Evolutionary conservation across 2,797 vertebrate species (phyloP).

Genomic region (Okamejei kenojei): DNA sequence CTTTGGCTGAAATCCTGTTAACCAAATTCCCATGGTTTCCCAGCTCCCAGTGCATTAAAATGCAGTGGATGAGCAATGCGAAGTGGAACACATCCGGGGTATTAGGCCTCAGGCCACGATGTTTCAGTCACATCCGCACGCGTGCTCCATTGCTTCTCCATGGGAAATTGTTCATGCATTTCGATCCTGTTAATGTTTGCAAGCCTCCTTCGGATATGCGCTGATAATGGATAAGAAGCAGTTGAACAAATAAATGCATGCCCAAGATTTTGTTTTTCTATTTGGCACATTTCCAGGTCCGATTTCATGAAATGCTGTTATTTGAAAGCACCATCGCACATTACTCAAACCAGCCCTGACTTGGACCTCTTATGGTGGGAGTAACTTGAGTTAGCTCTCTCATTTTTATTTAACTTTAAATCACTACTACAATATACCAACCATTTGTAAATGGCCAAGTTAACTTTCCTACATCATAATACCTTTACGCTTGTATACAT

Average conservation of each 20-base stretch:
- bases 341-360: background rate
- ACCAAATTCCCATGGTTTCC: constrained; percentile 54
- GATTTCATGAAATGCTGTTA: background rate
- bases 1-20: constrained; percentile 40
- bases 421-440: background rate
- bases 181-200: constrained; percentile 35
- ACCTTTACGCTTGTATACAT: background rate
- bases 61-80: constrained; percentile 53
- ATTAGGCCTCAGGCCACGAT: constrained; percentile 52
- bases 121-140: constrained; percentile 50
- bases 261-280: background rate
- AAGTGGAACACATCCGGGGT: constrained; percentile 53
- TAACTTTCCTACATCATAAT: background rate
- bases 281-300: background rate
- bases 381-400: background rate
- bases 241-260: constrained; percentile 25
- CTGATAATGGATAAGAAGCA: constrained; percentile 21
- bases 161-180: constrained; percentile 48
- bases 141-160: constrained; percentile 48
- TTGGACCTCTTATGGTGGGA: background rate
- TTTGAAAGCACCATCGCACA: background rate
- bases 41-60: constrained; percentile 47
- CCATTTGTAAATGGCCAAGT: background rate
- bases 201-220: background rate
- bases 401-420: background rate